phyloP scores from a whole-genome alignment of 2,113 vertebrate genomes.

The Gorilla gorilla region DNA sequence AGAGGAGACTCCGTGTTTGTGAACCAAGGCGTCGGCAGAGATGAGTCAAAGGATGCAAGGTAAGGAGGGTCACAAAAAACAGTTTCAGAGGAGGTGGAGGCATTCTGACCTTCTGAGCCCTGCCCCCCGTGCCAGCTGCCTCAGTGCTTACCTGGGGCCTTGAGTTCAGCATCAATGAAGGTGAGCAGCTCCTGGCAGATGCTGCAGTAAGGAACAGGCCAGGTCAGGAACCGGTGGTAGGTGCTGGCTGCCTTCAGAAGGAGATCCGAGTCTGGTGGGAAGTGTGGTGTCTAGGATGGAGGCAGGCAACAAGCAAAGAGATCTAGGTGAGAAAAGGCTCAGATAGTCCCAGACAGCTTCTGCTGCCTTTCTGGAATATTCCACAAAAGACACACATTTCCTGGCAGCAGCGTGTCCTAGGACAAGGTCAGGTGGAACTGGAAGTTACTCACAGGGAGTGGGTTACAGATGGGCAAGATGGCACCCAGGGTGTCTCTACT shows the following conservation, averaged over 20 bases:
- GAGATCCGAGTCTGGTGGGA: constrained; percentile 88
- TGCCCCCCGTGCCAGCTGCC: accelerated
- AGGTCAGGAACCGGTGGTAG: constrained; percentile 94
- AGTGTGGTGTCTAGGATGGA: constrained; percentile 90
- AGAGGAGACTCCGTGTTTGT: neutral
- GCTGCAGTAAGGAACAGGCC: constrained; percentile 94
- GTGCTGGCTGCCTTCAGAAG: constrained; percentile 88
- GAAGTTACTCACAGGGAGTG: neutral
- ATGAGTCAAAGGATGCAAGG: neutral
- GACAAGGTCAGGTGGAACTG: neutral
- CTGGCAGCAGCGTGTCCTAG: neutral
- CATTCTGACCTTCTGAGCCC: neutral
- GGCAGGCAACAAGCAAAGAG: neutral
- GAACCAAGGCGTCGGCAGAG: neutral
- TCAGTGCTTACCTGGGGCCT: constrained; percentile 89
- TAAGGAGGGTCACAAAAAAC: neutral
- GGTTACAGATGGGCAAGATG: neutral
- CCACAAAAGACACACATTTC: neutral
- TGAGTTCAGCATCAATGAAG: constrained; percentile 92
- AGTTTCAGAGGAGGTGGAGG: neutral
- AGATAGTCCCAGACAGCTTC: accelerated
- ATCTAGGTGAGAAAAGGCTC: neutral
- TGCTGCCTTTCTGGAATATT: neutral
- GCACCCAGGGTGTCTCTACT: neutral
- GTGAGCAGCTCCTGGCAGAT: constrained; percentile 91